Evolutionary conservation across 2,113 vertebrate species (phyloP), one percentile per base, ranked within the genome.

Genomic region (Tichodroma muraria): DNA sequence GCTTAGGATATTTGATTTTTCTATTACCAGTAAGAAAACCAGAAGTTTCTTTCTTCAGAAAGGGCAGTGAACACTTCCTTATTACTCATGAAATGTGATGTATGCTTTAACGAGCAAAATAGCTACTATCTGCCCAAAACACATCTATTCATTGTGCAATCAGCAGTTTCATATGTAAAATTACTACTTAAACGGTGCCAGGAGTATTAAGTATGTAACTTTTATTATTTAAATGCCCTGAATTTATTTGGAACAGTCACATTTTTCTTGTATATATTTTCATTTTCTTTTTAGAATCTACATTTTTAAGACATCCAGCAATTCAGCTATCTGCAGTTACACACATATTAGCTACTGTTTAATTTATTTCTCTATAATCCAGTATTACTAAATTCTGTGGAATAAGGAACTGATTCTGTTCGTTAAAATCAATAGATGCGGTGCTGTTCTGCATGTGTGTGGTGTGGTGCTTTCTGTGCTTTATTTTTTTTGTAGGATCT

Each of bases 201-300:
- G 65, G 84, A 84, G 75, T 80, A 84, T 93, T 95, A 88, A 92
- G 76, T 84, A 33, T 81, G 69, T 92, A 95, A 96, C 90, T 94
- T 92, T 66, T 96, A 70, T 95, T 97, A 86, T 97, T 97, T 94
- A 97, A 96, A 93, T 94, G 76, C 45, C 72, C 35, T 89, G 77
- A 63, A 84, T 96, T 93, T 92, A 88, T 95, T 96, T 87, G 80
- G 49, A 96, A 63, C n/a, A 57, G 63, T 76, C 45, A 49, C 60
- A 83, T 89, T 94, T 95, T 88, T 94, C 88, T 89, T 91, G 42
- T 90, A 31, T 88, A 7, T 61, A 27, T 91, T 89, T 91, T 85
- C 17, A 56, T 84, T 95, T 85, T 45, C 40, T 69, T 83, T 89
- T 77, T 56, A 38, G 75, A 88, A 82, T 73, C 76, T 95, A 27